phyloP scores from a whole-genome alignment of 2,113 vertebrate genomes.

The Mormoops blainvillei region DNA sequence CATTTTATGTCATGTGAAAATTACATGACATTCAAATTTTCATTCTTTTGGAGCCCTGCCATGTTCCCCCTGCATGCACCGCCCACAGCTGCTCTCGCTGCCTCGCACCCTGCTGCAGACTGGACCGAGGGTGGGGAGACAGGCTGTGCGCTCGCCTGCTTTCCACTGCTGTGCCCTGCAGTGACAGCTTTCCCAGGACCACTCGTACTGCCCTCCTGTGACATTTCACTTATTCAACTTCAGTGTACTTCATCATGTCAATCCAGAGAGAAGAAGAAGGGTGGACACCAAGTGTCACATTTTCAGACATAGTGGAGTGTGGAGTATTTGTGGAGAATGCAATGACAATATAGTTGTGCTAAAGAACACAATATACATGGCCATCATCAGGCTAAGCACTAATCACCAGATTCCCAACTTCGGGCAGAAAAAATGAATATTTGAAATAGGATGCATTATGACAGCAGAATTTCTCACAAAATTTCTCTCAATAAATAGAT shows the following conservation, averaged over 20 bases:
- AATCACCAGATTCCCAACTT: background rate
- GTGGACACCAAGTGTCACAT: background rate
- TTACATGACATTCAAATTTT: background rate
- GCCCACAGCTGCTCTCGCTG: background rate
- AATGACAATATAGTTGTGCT: background rate
- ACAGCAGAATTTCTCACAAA: background rate
- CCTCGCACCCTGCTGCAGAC: background rate
- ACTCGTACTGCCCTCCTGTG: rapidly evolving
- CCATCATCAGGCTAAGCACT: background rate
- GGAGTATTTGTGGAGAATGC: background rate
- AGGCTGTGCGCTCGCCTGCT: rapidly evolving
- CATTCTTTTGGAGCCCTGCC: background rate
- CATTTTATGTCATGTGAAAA: background rate
- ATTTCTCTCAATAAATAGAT: background rate
- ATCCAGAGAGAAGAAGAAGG: background rate
- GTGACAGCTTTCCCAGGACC: rapidly evolving
- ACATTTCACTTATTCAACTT: background rate
- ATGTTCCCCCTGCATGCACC: no score
- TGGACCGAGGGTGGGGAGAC: background rate
- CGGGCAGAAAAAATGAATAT: background rate
- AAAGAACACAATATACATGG: no score
- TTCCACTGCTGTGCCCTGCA: no score
- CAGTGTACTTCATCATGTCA: background rate
- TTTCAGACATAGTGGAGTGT: no score
- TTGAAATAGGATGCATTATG: background rate